Conservation (phyloP, 2,113 vertebrate genomes). For the Piaya cayana region DNA sequence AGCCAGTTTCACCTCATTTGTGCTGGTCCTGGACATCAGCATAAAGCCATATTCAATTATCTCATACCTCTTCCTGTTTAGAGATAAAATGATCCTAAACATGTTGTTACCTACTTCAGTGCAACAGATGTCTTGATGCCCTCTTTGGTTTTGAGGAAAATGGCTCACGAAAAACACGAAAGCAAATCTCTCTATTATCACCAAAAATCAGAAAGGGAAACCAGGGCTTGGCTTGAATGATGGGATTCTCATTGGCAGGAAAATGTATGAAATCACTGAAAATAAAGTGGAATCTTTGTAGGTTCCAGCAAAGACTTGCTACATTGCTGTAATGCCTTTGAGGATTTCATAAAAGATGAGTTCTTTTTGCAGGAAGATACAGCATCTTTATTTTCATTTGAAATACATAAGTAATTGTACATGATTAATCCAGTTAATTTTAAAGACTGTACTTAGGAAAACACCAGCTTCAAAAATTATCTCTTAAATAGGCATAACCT, state of each 20-base stretch:
- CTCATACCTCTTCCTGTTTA: neutral
- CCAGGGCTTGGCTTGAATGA: neutral
- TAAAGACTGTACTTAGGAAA: neutral
- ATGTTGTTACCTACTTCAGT: neutral
- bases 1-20: neutral
- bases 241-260: neutral
- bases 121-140: neutral
- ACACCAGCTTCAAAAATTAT: neutral
- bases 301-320: neutral
- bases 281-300: neutral
- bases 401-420: neutral
- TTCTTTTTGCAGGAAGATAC: neutral
- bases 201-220: neutral
- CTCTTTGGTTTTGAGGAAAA: neutral
- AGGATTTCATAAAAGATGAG: neutral
- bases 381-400: neutral
- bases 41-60: neutral
- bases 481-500: neutral
- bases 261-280: neutral
- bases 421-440: neutral
- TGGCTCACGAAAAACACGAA: neutral
- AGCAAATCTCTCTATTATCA: neutral
- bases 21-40: neutral
- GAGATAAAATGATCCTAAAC: neutral
- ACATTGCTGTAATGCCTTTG: neutral